Base-by-base conservation (phyloP, 2,797 vertebrate genomes). In the Anabacerthia variegaticeps region DNA sequence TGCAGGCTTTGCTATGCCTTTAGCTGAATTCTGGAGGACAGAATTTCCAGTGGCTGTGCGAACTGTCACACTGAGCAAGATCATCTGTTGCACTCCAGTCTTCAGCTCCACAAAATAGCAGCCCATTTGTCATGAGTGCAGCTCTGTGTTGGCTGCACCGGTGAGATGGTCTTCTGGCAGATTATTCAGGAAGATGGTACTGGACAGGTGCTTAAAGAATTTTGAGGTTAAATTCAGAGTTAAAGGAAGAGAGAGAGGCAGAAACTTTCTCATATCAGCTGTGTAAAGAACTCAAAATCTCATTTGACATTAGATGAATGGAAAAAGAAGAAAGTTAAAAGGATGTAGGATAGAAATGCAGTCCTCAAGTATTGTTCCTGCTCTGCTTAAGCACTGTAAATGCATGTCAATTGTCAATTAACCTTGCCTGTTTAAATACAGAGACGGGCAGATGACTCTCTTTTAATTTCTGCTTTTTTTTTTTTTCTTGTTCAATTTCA, bases 361-460 rank as follows among this genome's bases (percentile, higher is more conserved):
- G 1, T 91, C 72, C 72, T 95, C 79, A 75, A 94, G 87, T 72
- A 91, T 89, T 96, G 85, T 51, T 94, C 85, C 89, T 88, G 89
- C 82, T 94, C 79, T 89, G 87, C 63, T 86, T 89, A 75, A 92
- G 92, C 82, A 59, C 54, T 92, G 79, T 73, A 96, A 96, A 85
- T 83, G 85, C 78, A 93, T 93, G 93, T 93, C 92, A 96, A 91
- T 88, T 94, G 92, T 93, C 95, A 95, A 96, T 96, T 92, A 96
- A 96, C 93, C 95, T 88, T 93, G 79, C 66, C 79, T 94, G 69
- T 85, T 95, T 95, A 97, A 96, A 95, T 78, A 92, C 69, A 92
- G 88, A 97, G 94, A 97, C 69, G 93, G 82, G 85, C 89, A 95
- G 85, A 95, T 94, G 78, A 91, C 54, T 93, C 48, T 89, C 72